Evolutionary conservation across 2,797 vertebrate species (phyloP).

Genomic region (Lindbergichthys nudifrons): DNA sequence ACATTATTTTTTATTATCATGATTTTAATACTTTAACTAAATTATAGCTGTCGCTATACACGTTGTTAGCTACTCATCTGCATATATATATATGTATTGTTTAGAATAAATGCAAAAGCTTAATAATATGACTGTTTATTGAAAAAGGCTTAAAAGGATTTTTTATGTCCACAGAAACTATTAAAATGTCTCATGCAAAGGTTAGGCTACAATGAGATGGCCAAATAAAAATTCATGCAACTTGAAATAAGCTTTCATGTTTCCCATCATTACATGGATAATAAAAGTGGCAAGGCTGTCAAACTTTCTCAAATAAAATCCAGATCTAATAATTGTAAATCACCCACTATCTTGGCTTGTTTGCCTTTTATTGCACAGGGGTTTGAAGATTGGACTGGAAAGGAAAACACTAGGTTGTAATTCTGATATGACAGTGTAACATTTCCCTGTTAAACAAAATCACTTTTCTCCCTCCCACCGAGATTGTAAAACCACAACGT

Average conservation of each 20-base stretch:
- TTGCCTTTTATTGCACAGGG: slow-evolving; percentile 41
- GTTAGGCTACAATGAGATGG: slow-evolving; percentile 23
- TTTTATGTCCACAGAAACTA: slow-evolving; percentile 22
- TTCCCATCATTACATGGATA: slow-evolving; percentile 15
- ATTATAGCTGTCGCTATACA: slow-evolving; percentile 14
- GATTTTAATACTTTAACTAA: slow-evolving; percentile 11
- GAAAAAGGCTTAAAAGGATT: slow-evolving; percentile 1
- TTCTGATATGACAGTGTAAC: slow-evolving; percentile 60
- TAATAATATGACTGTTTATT: background rate
- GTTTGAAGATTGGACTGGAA: slow-evolving; percentile 42
- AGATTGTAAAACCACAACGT: slow-evolving; percentile 59
- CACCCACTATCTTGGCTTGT: slow-evolving; percentile 21
- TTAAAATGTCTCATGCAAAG: slow-evolving; percentile 14
- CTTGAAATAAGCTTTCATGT: slow-evolving; percentile 21
- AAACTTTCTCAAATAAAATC: slow-evolving; percentile 19
- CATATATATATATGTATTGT: background rate
- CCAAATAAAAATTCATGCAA: slow-evolving; percentile 22
- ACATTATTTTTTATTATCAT: slow-evolving; percentile 14
- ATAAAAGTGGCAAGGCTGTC: slow-evolving; percentile 37
- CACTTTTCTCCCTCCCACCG: slow-evolving; percentile 27
- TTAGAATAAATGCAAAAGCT: background rate
- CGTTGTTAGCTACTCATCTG: slow-evolving; percentile 14
- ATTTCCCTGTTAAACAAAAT: slow-evolving; percentile 64
- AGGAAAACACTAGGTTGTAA: slow-evolving; percentile 56
- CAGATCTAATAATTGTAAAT: slow-evolving; percentile 35